A percentile compares a stretch with the other conserved stretches of the same genome.
phyloP scores from a whole-genome alignment of 2,888 invertebrate species.

The Calliopum simillimum region DNA sequence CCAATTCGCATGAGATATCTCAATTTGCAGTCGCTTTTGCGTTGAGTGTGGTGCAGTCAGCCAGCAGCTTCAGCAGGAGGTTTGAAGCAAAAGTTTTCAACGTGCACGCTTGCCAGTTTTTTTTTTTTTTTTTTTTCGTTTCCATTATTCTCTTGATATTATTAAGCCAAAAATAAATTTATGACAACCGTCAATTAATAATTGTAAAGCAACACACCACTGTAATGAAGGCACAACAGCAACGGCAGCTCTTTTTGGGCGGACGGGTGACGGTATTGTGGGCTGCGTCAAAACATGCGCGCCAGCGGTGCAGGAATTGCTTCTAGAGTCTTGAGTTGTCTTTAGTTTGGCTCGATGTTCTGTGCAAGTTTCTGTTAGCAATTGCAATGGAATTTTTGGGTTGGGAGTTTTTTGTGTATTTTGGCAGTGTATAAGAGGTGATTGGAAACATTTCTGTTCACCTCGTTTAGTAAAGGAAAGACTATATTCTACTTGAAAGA shows the following conservation, averaged over 20 bases:
- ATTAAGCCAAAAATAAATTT: conserved; percentile 52
- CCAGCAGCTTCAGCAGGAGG: not conserved
- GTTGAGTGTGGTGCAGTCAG: too few species aligned
- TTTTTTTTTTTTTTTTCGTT: conserved; percentile 36
- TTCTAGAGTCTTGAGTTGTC: conserved; percentile 3
- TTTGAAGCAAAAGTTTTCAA: conserved; percentile 13
- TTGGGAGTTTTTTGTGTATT: not conserved
- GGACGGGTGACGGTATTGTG: conserved; percentile 33
- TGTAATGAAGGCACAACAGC: conserved; percentile 23
- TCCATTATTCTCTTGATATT: conserved; percentile 43
- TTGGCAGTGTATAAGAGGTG: not conserved
- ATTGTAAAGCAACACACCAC: conserved; percentile 43
- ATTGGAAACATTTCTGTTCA: too few species aligned
- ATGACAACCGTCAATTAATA: conserved; percentile 57
- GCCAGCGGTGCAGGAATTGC: conserved; percentile 22
- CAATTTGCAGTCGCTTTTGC: conserved; percentile 52
- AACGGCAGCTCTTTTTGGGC: conserved; percentile 39
- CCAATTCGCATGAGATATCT: conserved; percentile 57
- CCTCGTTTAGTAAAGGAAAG: too few species aligned
- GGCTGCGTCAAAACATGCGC: conserved; percentile 34
- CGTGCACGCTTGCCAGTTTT: conserved; percentile 26
- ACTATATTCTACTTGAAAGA: too few species aligned
- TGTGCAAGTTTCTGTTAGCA: not conserved
- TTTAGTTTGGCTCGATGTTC: conserved; percentile 9
- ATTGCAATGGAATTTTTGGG: conserved; percentile 10